Base-by-base conservation (phyloP, 2,888 invertebrate species). In the Alentia gelatinosa region DNA sequence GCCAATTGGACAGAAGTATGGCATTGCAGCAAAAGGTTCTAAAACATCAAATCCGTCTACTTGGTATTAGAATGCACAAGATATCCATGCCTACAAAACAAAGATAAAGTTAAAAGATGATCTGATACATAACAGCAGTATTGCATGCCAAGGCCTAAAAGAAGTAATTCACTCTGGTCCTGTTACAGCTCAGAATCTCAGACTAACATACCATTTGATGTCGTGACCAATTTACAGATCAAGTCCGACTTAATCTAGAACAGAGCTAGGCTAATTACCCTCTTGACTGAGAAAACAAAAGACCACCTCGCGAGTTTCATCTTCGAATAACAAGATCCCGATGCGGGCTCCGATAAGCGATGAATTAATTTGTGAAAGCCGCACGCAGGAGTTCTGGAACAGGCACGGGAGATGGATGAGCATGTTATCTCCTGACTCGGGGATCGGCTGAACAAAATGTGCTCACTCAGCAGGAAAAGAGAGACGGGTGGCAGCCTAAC, bases 341-440 rank as follows among this genome's bases (percentile, higher is more conserved):
- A 68, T 68, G 68, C 12, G 68, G 30, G 26, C 30, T 12, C 68
- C 12, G 68, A 68, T 68, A 68, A 68, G 12, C n/a, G 33, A 68
- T 68, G 68, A 68, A 68, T 68, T 68, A 68, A 68, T 68, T 68
- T 68, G 68, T 68, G 30, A 68, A 68, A 68, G 68, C 68, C 33
- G 12, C 0, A 30, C 30, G 30, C 33, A 12, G 26, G 26, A 30
- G 68, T 4, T 9, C 26, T 30, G 68, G 33, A 30, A 68, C 30
- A 30, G 30, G 33, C 33, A 68, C 4, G 26, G 26, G 68, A 68
- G 26, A 68, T 68, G n/a, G 68, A 68, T 68, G 33, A 30, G 12
- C 30, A 68, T 68, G n/a, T 68, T 68, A 68, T 68, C 68, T 68
- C 56, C 3, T 12, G 68, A 12, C n/a, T 30, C 30, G 12, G 68